phyloP scores from a whole-genome alignment of 1,140 invertebrate genomes.

The Ceratina calcarata region DNA sequence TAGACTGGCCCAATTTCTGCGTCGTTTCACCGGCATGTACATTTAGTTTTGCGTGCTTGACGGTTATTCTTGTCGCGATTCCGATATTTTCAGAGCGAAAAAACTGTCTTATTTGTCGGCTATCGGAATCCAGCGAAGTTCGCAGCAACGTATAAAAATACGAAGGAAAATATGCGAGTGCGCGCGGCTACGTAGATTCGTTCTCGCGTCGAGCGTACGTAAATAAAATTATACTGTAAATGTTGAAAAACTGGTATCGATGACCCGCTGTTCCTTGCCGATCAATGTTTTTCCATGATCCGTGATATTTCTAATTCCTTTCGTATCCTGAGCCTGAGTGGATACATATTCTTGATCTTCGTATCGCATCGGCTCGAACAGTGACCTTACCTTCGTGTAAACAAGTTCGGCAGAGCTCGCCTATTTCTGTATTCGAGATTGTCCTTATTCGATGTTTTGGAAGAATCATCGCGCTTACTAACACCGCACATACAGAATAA shows the following conservation, averaged over 20 bases:
- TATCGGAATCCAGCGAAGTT: neutral
- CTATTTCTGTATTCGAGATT: neutral
- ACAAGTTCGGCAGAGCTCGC: neutral
- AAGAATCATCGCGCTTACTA: no score
- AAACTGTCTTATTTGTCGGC: neutral
- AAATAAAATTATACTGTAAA: no score
- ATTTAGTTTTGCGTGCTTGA: constrained; percentile 35
- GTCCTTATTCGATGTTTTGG: no score
- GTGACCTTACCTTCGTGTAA: constrained; percentile 30
- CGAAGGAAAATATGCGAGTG: neutral
- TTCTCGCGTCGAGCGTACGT: neutral
- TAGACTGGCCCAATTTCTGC: constrained; percentile 66
- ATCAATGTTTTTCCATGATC: no score
- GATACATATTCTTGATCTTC: neutral
- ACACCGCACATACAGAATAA: no score
- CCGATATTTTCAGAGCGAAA: constrained; percentile 46
- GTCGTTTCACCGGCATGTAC: constrained; percentile 27
- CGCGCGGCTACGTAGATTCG: no score
- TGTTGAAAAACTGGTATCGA: no score
- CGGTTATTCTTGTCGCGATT: constrained; percentile 52
- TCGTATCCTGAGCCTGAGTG: neutral
- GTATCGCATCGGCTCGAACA: neutral
- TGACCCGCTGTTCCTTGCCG: no score
- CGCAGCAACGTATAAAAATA: neutral
- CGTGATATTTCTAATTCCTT: no score